Base-by-base conservation (phyloP, 1,140 invertebrate species). In the Tetranychus urticae region DNA sequence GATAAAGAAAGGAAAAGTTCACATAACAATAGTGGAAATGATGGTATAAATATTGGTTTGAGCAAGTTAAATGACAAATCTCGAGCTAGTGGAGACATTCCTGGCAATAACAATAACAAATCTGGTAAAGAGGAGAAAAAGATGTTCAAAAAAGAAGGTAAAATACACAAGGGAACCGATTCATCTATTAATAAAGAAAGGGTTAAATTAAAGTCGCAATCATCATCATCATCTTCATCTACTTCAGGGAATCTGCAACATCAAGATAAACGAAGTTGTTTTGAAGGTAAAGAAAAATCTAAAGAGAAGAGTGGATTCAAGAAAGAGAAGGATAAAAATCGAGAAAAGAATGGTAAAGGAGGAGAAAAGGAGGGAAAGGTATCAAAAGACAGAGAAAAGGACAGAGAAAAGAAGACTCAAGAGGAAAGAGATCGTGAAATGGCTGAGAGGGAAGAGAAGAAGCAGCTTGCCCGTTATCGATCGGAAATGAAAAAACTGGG, bases 391-490 rank as follows among this genome's bases (percentile, higher is more conserved):
- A 50, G 63, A 62, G 66, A 47, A 31, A 61, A 60, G 23, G 42
- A 45, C 7, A 70, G 68, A 54, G 68, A 70, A 52, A 67, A 70
- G 42, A 35, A 58, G 37, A 33, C 34, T 14, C 42, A 34, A 5
- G 34, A 23, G 67, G 67, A 68, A 36, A 68, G 62, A 62, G 66
- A 68, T 62, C 63, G 59, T 33, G 63, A 60, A 62, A 61, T 65
- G 65, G 54, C 62, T 58, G 59, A 62, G 65, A 63, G 66, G 62
- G 46, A 55, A 46, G 56, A 59, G 60, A 55, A 63, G 63, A 68
- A 67, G 60, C 71, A 74, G 65, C 73, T 75, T 65, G 73, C 70
- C 63, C 31, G 56, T 37, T 35, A 55, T 52, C n/a, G 48, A 54
- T 47, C 36, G 31, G 46, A 60, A 61, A 47, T 57, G 58, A 13